phyloP scores from a whole-genome alignment of 2,797 vertebrate species.

The Iguana delicatissima region DNA sequence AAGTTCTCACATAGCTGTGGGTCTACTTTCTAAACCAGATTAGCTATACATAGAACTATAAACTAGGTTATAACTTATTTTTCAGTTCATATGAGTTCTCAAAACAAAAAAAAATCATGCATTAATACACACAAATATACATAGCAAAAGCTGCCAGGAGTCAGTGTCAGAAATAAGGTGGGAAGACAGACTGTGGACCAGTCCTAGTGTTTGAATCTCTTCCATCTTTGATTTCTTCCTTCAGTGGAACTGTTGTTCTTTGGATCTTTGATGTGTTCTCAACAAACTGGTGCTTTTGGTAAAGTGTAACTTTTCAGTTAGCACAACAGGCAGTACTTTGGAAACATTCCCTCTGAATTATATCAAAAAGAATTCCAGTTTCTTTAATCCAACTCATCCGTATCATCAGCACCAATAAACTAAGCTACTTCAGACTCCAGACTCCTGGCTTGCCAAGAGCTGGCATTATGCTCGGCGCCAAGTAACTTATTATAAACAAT shows the following conservation, averaged over 20 bases:
- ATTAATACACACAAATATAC: too few species aligned
- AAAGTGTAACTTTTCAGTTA: slow-evolving; percentile 37
- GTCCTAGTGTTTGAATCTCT: background rate
- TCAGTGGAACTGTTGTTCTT: slow-evolving; percentile 39
- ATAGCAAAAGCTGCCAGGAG: background rate
- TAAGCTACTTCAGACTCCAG: slow-evolving; percentile 56
- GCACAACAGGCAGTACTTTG: slow-evolving; percentile 47
- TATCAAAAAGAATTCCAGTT: slow-evolving; percentile 58
- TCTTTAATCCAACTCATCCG: slow-evolving; percentile 68
- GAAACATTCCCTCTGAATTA: slow-evolving; percentile 61
- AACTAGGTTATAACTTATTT: background rate
- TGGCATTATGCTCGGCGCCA: slow-evolving; percentile 50
- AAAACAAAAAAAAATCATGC: background rate
- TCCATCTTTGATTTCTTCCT: background rate
- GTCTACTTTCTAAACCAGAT: too few species aligned
- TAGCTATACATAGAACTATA: background rate
- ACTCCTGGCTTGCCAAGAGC: slow-evolving; percentile 57
- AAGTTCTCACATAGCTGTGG: too few species aligned
- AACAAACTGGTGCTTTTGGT: slow-evolving; percentile 49
- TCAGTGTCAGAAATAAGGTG: background rate
- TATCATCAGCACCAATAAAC: slow-evolving; percentile 64
- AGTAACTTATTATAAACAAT: slow-evolving; percentile 44
- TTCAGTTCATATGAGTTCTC: background rate
- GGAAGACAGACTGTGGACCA: background rate
- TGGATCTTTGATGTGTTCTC: slow-evolving; percentile 30